These are phyloP conservation scores for Silurus lanzhouensis DNA, from an alignment of 2,797 vertebrate species.

Conservation along the genomic window DNA sequence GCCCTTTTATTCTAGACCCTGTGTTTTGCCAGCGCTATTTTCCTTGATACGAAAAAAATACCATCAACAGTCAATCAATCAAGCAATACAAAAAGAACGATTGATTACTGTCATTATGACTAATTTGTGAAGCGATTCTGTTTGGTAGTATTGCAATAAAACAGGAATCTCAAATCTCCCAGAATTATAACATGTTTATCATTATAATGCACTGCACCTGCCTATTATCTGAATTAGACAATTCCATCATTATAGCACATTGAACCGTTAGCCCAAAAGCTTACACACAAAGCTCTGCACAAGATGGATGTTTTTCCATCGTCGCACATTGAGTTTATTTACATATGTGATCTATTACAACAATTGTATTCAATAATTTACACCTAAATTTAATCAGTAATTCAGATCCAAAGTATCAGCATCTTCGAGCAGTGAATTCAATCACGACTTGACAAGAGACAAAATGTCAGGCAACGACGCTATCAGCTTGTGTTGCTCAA, in stretches of 20 bases:
- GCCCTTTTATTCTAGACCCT: neutral
- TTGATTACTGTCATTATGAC: neutral
- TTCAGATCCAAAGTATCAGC: neutral
- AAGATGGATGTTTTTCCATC: neutral
- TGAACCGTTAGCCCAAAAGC: neutral
- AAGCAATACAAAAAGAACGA: neutral
- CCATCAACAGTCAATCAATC: neutral
- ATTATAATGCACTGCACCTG: neutral
- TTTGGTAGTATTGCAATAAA: neutral
- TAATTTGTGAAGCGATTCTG: neutral
- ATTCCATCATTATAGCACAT: neutral
- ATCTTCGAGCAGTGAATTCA: neutral
- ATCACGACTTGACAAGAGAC: neutral
- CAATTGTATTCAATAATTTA: neutral
- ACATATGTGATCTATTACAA: neutral
- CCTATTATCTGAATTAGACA: neutral
- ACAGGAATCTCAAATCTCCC: neutral
- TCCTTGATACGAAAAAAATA: neutral
- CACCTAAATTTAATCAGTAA: neutral
- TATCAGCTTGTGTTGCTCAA: neutral
- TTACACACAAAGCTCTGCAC: neutral
- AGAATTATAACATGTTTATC: neutral
- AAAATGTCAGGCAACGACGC: neutral
- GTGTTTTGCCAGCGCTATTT: neutral
- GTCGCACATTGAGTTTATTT: neutral